Conservation (phyloP, 2,888 invertebrate species). For the Parnassius mnemosyne region DNA sequence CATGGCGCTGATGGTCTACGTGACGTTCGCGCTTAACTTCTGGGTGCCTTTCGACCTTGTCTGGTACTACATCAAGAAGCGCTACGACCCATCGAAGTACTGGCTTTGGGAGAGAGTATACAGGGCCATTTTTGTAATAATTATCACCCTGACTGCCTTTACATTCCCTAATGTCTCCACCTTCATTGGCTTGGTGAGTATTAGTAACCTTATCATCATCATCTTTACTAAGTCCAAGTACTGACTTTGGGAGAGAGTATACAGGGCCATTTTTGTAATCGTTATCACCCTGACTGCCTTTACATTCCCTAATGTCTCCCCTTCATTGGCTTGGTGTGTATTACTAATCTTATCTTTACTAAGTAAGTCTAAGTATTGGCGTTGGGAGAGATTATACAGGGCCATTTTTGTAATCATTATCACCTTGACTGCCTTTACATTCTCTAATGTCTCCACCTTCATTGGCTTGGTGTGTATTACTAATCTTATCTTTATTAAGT, state of each 20-base stretch:
- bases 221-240: constrained; percentile 21
- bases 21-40: constrained; percentile 50
- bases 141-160: constrained; percentile 39
- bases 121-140: constrained; percentile 37
- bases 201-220: background rate
- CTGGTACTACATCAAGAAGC: constrained; percentile 46
- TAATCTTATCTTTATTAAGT: background rate
- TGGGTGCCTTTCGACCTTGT: constrained; percentile 52
- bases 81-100: constrained; percentile 33
- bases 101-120: constrained; percentile 58
- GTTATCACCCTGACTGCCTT: constrained; percentile 39
- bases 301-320: constrained; percentile 44
- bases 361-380: constrained; percentile 36
- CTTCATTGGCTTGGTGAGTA: constrained; percentile 51
- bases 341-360: background rate
- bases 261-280: constrained; percentile 39
- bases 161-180: constrained; percentile 45
- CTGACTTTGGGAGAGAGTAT: constrained; percentile 56
- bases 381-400: constrained; percentile 54
- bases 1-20: constrained; percentile 45
- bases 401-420: constrained; percentile 38
- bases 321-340: constrained; percentile 51
- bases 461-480: constrained; percentile 48
- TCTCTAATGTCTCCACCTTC: constrained; percentile 47
- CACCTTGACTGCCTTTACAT: constrained; percentile 35